Base-by-base conservation (phyloP, 2,797 vertebrate genomes). In the Micrastur ruficollis region DNA sequence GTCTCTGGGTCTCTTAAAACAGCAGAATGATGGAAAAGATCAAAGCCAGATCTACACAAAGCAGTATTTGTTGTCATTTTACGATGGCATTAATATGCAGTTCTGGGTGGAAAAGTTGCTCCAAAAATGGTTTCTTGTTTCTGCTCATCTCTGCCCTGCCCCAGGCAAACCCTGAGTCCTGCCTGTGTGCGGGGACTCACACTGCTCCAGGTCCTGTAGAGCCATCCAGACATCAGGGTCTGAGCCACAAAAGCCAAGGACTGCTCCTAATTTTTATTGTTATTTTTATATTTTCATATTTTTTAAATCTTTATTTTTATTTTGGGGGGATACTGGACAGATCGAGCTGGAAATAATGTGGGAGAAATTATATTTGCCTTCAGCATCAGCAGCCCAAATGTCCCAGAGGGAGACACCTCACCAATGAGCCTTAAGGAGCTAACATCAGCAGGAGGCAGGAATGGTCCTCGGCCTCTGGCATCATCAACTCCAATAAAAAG, bases 161-260 rank as follows among this genome's bases (percentile, higher is more conserved):
- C 14, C 26, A 75, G 72, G 67, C 84, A 97, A 92, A 49, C 89
- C 66, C 70, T 79, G 78, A 95, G 25, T 89, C 91, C 83, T 85
- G 50, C n/a, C 53, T 12, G 2, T 32, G 38, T 8, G 6, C 2
- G 0, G 34, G 49, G 14, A 56, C 20, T 79, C 66, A 52, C 8
- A 17, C 5, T 65, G 22, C 36, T 83, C 25, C 2, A 3, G 25
- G 15, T 53, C 53, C 74, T 71, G 71, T n/a, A 82, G 47, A 81
- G 27, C 46, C 16, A 12, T 34, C 20, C 61, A 78, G 44, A 49
- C 12, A 3, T 31, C 44, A 32, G 22, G 16, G 11, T 4, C 16
- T 10, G 32, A 73, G 16, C 63, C 55, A 55, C n/a, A 67, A 42
- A 82, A 25, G 38, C 26, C 62, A 56, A n/a, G 14, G 21, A 19